Base-by-base conservation (phyloP, 1,140 invertebrate species). In the Pollicipes pollicipes region DNA sequence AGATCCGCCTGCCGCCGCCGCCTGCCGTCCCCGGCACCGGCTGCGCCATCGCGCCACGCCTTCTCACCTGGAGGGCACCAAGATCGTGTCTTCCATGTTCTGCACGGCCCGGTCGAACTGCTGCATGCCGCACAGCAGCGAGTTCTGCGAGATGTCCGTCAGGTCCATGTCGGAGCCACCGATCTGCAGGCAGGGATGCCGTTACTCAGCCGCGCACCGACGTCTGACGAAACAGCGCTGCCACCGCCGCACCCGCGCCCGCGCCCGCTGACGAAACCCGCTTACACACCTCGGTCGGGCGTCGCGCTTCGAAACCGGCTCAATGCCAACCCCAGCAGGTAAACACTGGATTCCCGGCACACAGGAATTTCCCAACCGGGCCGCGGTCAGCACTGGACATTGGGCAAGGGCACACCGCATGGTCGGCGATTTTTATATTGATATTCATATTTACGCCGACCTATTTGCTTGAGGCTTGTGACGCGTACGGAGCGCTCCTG, bases 1-100 rank as follows among this genome's bases (percentile, higher is more conserved):
- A n/a, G n/a, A n/a, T n/a, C n/a, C n/a, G n/a, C n/a, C n/a, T n/a
- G n/a, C n/a, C n/a, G n/a, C n/a, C n/a, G n/a, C n/a, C n/a, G n/a
- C n/a, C n/a, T n/a, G n/a, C n/a, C n/a, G n/a, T n/a, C n/a, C n/a
- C n/a, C n/a, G n/a, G n/a, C n/a, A n/a, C n/a, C n/a, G n/a, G n/a
- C n/a, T n/a, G n/a, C n/a, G n/a, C n/a, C n/a, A n/a, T n/a, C n/a
- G n/a, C n/a, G n/a, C n/a, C n/a, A n/a, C n/a, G n/a, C n/a, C n/a
- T n/a, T 21, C 45, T 58, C 45, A 66, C 64, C 64, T 66, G 64
- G 64, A 66, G 1, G 64, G 64, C 28, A 66, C 64, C 8, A 66
- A n/a, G 28, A 66, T 66, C 24, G 64, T 66, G 10, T 66, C 64
- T n/a, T 66, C 64, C 64, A 66, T 66, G 64, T 66, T 66, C 17